Conservation (phyloP, 2,888 invertebrate genomes). For the Syrphus vitripennis region DNA sequence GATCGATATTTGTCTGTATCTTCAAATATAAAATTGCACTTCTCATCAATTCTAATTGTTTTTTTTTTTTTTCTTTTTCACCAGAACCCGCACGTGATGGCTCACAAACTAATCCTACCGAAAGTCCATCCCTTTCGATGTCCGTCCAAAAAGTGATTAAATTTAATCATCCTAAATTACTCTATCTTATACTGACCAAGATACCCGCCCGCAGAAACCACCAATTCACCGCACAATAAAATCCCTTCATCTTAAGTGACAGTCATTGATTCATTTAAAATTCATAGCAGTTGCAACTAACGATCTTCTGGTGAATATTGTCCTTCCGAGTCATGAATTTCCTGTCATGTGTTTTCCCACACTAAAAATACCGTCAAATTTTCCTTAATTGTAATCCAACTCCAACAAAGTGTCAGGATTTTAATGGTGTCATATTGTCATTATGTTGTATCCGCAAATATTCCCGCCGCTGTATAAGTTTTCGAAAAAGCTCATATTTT, state of each 20-base stretch:
- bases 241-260: constrained; percentile 45
- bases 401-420: neutral
- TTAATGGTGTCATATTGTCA: constrained; percentile 7
- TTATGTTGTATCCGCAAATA: neutral
- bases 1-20: neutral
- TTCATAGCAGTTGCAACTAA: constrained; percentile 39
- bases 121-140: constrained; percentile 9
- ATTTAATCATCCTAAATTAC: constrained; percentile 38
- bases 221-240: constrained; percentile 13
- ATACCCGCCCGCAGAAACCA: constrained; percentile 25
- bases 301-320: constrained; percentile 30
- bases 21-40: neutral
- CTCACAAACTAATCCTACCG: neutral
- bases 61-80: neutral
- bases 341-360: neutral
- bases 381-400: neutral
- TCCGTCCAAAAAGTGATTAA: constrained; percentile 30
- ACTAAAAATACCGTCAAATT: constrained; percentile 20
- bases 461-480: neutral
- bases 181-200: neutral
- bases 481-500: neutral
- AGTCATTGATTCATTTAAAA: constrained; percentile 33
- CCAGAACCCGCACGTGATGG: constrained; percentile 31
- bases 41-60: constrained; percentile 34
- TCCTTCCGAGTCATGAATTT: constrained; percentile 41